These are phyloP conservation scores for Channa striata DNA, from an alignment of 2,797 vertebrate species.

Conservation along the genomic window DNA sequence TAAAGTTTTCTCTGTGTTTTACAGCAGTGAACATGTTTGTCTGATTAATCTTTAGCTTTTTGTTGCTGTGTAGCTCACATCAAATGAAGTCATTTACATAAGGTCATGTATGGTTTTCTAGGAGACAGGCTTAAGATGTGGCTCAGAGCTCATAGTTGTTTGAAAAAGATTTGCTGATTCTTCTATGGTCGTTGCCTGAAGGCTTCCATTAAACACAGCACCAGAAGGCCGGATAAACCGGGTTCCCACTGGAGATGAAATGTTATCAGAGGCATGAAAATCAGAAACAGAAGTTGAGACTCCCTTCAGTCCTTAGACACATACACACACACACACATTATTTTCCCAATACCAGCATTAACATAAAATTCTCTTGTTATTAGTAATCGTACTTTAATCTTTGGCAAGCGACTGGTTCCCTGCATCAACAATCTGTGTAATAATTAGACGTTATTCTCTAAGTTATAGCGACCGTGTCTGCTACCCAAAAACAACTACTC, in stretches of 20 bases:
- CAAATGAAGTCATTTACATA: not conserved
- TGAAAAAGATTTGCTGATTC: conserved; percentile 40
- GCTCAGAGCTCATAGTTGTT: conserved; percentile 15
- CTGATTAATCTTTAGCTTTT: conserved; percentile 22
- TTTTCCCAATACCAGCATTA: not conserved
- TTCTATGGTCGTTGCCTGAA: conserved; percentile 38
- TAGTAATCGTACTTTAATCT: too few relatives aligned
- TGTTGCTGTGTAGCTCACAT: not conserved
- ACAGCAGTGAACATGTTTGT: conserved; percentile 21
- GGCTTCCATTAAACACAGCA: conserved; percentile 53
- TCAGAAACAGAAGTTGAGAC: conserved; percentile 65
- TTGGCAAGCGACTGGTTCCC: not conserved
- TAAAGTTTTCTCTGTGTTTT: conserved; percentile 45
- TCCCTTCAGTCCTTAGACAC: not conserved
- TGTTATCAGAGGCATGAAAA: conserved; percentile 62
- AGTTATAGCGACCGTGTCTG: not conserved
- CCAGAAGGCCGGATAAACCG: conserved; percentile 60
- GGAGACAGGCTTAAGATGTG: conserved; percentile 8
- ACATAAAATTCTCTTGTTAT: not conserved
- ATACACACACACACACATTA: not conserved
- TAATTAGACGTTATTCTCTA: not conserved
- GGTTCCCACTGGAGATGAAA: conserved; percentile 65
- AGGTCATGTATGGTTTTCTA: not conserved
- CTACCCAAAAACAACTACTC: too few relatives aligned
- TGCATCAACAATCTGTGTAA: not conserved